These are phyloP conservation scores for Malthinus seriepunctatus DNA, from an alignment of 2,888 invertebrate genomes.

Conservation along the genomic window DNA sequence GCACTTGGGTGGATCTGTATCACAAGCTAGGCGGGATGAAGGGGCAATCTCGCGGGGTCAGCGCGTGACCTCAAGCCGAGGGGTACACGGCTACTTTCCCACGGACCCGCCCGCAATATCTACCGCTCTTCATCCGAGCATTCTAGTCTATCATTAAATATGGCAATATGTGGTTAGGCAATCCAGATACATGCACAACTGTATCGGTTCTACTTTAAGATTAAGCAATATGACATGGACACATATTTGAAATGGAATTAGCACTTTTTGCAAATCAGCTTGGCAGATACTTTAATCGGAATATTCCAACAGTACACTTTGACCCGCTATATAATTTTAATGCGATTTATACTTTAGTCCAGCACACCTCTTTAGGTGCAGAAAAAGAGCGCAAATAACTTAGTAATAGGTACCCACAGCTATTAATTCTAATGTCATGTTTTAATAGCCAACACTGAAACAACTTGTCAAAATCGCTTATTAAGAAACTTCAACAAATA, in stretches of 20 bases:
- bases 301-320: constrained; percentile 10
- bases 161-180: constrained; percentile 54
- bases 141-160: constrained; percentile 57
- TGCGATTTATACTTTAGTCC: constrained; percentile 15
- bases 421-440: constrained; percentile 17
- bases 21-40: constrained; percentile 42
- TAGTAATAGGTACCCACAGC: constrained; percentile 9
- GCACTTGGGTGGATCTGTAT: constrained; percentile 51
- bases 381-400: constrained; percentile 10
- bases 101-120: constrained; percentile 57
- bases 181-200: constrained; percentile 50
- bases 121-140: constrained; percentile 55
- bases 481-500: constrained; percentile 13
- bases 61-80: constrained; percentile 57
- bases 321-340: constrained; percentile 12
- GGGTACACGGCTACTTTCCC: constrained; percentile 58
- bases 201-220: constrained; percentile 46
- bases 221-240: constrained; percentile 26
- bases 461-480: constrained; percentile 13
- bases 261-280: constrained; percentile 11
- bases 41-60: constrained; percentile 50
- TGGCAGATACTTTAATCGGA: constrained; percentile 7
- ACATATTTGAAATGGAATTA: constrained; percentile 6
- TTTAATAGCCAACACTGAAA: constrained; percentile 12
- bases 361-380: constrained; percentile 7